These are phyloP conservation scores for Coccyzus lansbergi DNA, from an alignment of 2,797 vertebrate species.

Conservation along the genomic window DNA sequence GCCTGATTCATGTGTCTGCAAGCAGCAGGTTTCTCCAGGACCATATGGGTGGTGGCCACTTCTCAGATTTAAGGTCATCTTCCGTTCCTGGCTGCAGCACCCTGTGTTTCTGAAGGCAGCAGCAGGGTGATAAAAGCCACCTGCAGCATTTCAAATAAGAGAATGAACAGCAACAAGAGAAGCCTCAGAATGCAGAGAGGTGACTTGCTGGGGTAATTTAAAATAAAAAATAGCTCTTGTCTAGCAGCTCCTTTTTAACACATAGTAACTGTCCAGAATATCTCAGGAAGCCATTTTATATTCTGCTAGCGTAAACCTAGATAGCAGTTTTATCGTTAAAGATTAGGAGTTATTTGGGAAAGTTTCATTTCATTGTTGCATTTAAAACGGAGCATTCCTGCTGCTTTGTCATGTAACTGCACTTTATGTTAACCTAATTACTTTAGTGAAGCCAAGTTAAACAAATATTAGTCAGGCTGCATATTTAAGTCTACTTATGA, in stretches of 20 bases:
- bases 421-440: slow-evolving; percentile 53
- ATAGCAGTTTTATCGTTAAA: slow-evolving; percentile 64
- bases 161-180: background rate
- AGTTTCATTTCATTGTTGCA: slow-evolving; percentile 53
- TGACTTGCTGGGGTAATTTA: slow-evolving; percentile 51
- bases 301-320: slow-evolving; percentile 56
- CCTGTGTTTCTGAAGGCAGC: background rate
- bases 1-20: background rate
- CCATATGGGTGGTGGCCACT: background rate
- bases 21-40: background rate
- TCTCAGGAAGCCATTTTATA: slow-evolving; percentile 61
- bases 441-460: slow-evolving; percentile 23
- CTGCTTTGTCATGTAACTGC: slow-evolving; percentile 17
- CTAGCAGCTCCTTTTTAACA: slow-evolving; percentile 47
- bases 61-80: background rate
- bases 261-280: slow-evolving; percentile 53
- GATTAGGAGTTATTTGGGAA: slow-evolving; percentile 64
- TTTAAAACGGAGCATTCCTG: slow-evolving; percentile 23
- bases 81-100: background rate
- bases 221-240: slow-evolving; percentile 66
- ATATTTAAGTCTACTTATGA: slow-evolving; percentile 32
- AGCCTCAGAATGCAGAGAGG: slow-evolving; percentile 31
- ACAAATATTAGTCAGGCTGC: slow-evolving; percentile 24
- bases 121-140: slow-evolving; percentile 12
- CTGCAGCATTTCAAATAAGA: background rate